Percentiles rank a stretch among this genome's conserved stretches.
Evolutionary conservation across 2,113 vertebrate species (phyloP).

Genomic region (Jaculus jaculus): DNA sequence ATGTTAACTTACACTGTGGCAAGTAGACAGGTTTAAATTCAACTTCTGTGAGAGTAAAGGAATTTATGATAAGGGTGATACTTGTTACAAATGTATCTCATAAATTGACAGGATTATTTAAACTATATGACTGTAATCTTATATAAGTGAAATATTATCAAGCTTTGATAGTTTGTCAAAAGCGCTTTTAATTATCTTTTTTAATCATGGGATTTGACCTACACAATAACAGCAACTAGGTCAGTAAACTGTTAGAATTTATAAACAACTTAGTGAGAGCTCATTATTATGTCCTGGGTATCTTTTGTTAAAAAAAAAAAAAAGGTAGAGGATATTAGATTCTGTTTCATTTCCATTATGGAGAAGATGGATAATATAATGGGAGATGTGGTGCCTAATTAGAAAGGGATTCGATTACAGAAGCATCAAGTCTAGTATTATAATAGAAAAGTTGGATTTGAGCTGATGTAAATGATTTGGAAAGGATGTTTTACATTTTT

Average conservation of each 20-base stretch:
- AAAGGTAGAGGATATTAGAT: not conserved
- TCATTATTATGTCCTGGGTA: not conserved
- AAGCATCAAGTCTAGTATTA: not conserved
- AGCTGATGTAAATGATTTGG: not conserved
- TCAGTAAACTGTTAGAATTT: not conserved
- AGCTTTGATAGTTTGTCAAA: not conserved
- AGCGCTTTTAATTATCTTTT: not conserved
- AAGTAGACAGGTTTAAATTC: conserved; percentile 16
- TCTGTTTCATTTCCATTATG: not conserved
- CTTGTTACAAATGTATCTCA: not conserved
- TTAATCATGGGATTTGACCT: not conserved
- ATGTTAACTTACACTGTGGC: not conserved
- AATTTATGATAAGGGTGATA: not conserved
- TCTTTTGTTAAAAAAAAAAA: not conserved
- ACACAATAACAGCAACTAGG: not conserved
- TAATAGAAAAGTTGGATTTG: not conserved
- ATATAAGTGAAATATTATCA: not conserved
- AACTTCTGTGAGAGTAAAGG: not conserved
- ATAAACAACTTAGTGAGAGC: not conserved
- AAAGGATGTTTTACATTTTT: not conserved
- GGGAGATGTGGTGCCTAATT: rapidly evolving
- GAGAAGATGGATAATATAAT: not conserved
- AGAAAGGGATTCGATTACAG: not conserved
- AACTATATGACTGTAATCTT: not conserved
- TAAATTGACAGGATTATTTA: not conserved